Conservation (phyloP, 1,140 invertebrate species). For the Chymomyza costata region DNA sequence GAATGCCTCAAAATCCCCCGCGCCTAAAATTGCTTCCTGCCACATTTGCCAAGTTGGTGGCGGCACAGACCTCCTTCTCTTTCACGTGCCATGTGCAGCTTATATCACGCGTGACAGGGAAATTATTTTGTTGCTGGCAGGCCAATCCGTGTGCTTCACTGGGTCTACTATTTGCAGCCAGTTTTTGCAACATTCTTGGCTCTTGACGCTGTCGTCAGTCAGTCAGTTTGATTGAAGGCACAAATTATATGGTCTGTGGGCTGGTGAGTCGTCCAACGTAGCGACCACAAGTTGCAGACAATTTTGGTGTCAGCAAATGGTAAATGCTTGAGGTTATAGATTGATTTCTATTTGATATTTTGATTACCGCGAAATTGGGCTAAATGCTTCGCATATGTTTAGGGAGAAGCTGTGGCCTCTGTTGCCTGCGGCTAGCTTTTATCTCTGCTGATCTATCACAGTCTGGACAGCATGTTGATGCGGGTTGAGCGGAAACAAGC, state of each 20-base stretch:
- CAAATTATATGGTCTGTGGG: slow-evolving; percentile 41
- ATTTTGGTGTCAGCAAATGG: slow-evolving; percentile 27
- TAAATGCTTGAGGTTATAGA: slow-evolving; percentile 1
- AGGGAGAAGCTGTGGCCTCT: background rate
- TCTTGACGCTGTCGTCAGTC: slow-evolving; percentile 31
- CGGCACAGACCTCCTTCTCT: slow-evolving; percentile 2
- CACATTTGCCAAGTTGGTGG: background rate
- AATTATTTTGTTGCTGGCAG: slow-evolving; percentile 29
- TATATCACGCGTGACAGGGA: slow-evolving; percentile 57
- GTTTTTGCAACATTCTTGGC: no score
- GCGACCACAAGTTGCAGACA: background rate
- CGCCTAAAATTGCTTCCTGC: background rate
- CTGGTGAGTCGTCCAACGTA: background rate
- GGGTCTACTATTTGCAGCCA: no score
- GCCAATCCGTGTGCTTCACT: no score
- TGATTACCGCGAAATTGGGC: slow-evolving; percentile 47
- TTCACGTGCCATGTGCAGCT: slow-evolving; percentile 55
- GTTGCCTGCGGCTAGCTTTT: no score
- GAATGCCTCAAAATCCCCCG: slow-evolving; percentile 12
- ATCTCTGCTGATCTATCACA: no score
- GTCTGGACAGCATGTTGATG: no score
- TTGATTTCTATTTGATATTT: slow-evolving; percentile 40
- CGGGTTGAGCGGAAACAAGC: no score
- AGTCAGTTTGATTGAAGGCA: slow-evolving; percentile 50
- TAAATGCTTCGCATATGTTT: slow-evolving; percentile 27